Percentiles rank a stretch among this genome's conserved stretches.
phyloP scores from a whole-genome alignment of 1,140 invertebrate genomes.

The Drosophila sechellia region DNA sequence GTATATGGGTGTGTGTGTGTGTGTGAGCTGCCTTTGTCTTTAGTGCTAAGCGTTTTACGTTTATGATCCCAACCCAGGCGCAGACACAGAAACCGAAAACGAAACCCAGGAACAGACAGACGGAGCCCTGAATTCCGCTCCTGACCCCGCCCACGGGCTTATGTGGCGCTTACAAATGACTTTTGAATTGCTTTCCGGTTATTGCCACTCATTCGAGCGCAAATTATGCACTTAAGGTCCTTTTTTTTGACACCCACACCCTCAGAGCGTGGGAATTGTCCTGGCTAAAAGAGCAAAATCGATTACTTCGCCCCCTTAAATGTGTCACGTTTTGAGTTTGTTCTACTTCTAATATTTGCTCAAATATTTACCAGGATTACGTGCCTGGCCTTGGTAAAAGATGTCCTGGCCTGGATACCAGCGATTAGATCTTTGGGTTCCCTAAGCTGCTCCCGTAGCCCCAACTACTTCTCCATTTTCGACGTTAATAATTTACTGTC shows the following conservation, averaged over 20 bases:
- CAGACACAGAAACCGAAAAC: conserved; percentile 16
- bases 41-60: conserved; percentile 78
- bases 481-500: conserved; percentile 77
- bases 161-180: conserved; percentile 47
- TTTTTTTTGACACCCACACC: neutral
- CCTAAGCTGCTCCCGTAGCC: conserved; percentile 39
- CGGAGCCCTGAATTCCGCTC: conserved; percentile 5
- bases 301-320: conserved; percentile 50
- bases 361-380: conserved; percentile 74
- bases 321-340: conserved; percentile 68
- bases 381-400: conserved; percentile 54
- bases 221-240: conserved; percentile 58
- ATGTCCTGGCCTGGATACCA: conserved; percentile 4
- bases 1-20: conserved; percentile 22
- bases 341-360: conserved; percentile 71
- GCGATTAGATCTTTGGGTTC: conserved; percentile 18
- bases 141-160: conserved; percentile 19
- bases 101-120: neutral
- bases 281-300: conserved; percentile 16
- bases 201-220: conserved; percentile 24
- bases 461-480: conserved; percentile 13
- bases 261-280: neutral
- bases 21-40: conserved; percentile 55
- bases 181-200: conserved; percentile 71
- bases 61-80: conserved; percentile 60